Conservation (phyloP, 2,888 invertebrate species). For the Leptogaster cylindrica region DNA sequence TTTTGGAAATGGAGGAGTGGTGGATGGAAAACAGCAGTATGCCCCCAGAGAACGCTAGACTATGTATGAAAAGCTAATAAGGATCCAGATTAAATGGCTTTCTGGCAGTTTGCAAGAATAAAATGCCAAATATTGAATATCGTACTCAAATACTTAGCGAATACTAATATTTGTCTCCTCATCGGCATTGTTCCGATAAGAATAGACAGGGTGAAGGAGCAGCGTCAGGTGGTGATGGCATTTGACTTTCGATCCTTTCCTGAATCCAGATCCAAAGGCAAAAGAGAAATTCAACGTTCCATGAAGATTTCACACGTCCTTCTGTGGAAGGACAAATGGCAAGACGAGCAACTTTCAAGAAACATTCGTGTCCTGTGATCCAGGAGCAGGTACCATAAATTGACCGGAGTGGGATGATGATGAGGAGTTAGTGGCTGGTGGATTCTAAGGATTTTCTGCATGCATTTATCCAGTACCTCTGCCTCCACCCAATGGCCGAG, state of each 20-base stretch:
- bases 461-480: too few relatives aligned
- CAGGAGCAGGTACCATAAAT: neutral
- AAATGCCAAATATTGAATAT: slow-evolving; percentile 27
- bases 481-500: neutral
- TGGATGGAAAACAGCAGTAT: too few relatives aligned
- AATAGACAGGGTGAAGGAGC: neutral
- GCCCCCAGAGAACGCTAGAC: neutral
- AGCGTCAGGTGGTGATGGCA: neutral
- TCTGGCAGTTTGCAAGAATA: slow-evolving; percentile 19
- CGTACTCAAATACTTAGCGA: slow-evolving; percentile 14
- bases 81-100: slow-evolving; percentile 24
- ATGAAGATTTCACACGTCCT: slow-evolving; percentile 2
- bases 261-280: too few relatives aligned
- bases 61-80: slow-evolving; percentile 22
- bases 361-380: neutral
- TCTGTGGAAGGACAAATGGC: too few relatives aligned
- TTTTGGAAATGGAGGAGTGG: neutral
- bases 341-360: slow-evolving; percentile 20
- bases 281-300: too few relatives aligned
- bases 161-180: slow-evolving; percentile 22
- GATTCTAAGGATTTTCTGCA: too few relatives aligned
- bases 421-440: neutral
- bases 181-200: neutral
- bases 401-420: neutral
- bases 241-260: too few relatives aligned